Evolutionary conservation across 2,113 vertebrate species (phyloP).

Genomic region (Taurulus bubalis): DNA sequence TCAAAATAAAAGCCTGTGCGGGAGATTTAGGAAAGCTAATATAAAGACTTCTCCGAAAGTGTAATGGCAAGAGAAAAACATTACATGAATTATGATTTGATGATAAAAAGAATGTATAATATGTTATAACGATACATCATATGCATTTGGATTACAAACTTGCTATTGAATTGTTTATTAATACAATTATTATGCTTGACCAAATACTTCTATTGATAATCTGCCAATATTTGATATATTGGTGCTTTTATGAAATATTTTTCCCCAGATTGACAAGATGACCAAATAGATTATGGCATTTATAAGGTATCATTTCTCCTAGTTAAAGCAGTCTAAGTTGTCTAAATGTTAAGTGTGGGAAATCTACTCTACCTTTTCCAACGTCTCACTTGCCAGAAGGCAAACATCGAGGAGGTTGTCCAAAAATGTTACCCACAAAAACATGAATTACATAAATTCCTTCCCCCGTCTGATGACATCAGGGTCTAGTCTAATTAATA

Average conservation of each 20-base stretch:
- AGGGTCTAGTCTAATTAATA: too few relatives aligned
- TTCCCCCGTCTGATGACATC: not conserved
- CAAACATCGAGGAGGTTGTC: not conserved
- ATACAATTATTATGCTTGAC: not conserved
- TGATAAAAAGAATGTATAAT: not conserved
- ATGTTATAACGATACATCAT: not conserved
- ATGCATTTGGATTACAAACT: not conserved
- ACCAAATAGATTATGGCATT: not conserved
- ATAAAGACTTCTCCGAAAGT: not conserved
- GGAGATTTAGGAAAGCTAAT: not conserved
- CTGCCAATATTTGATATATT: not conserved
- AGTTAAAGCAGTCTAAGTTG: not conserved
- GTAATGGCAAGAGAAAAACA: not conserved
- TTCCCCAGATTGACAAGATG: not conserved
- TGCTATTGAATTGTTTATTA: not conserved
- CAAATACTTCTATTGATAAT: not conserved
- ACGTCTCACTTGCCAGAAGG: not conserved
- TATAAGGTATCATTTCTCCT: not conserved
- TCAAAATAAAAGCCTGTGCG: constrained; percentile 9
- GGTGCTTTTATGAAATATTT: not conserved
- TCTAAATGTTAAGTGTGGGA: too few relatives aligned
- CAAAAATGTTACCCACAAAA: not conserved
- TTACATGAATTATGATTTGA: not conserved
- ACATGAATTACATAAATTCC: not conserved
- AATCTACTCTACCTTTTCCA: too few relatives aligned